Evolutionary conservation across 2,113 vertebrate genomes (phyloP).

Genomic region (Cebus imitator): DNA sequence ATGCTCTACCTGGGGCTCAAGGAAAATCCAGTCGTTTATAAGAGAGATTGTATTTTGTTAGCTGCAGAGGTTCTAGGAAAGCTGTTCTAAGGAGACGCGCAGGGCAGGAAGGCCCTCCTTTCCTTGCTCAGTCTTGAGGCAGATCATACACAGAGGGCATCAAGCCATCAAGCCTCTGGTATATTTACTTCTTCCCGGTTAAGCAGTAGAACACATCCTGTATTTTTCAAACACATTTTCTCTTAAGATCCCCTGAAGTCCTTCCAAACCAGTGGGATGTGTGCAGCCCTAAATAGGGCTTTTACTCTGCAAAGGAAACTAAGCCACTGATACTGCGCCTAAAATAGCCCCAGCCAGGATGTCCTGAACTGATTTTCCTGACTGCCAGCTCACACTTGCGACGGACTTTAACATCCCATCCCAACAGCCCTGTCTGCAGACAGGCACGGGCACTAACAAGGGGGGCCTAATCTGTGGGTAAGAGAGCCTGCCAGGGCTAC

Average conservation of each 20-base stretch:
- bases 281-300: background rate
- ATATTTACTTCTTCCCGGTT: background rate
- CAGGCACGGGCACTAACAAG: background rate
- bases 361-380: background rate
- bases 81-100: background rate
- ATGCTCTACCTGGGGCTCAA: too few relatives aligned
- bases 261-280: background rate
- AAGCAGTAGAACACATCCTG: background rate
- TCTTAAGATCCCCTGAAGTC: background rate
- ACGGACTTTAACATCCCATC: background rate
- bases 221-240: background rate
- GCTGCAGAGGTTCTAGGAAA: background rate
- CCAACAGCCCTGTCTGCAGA: background rate
- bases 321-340: background rate
- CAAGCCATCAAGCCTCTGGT: background rate
- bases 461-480: accelerated
- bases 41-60: background rate
- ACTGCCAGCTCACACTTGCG: background rate
- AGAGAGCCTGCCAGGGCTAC: background rate
- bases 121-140: background rate
- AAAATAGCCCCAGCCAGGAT: background rate
- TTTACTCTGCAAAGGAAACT: background rate
- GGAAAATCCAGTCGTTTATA: background rate
- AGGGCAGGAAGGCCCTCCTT: background rate
- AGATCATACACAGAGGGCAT: too few relatives aligned